These are phyloP conservation scores for Hydropotes inermis DNA, from an alignment of 2,113 vertebrate species.

Conservation along the genomic window DNA sequence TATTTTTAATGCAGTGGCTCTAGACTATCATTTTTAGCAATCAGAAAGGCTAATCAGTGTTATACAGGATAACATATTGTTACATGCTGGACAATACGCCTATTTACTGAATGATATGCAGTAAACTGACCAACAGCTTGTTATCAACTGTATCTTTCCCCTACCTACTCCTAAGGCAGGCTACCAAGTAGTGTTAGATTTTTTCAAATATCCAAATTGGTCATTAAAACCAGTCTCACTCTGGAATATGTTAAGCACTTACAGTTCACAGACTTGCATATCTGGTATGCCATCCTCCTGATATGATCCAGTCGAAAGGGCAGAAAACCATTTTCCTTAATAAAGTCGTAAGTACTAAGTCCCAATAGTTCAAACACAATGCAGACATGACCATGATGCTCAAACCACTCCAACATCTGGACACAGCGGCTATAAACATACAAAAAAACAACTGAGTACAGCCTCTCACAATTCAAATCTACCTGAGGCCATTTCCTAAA, in stretches of 20 bases:
- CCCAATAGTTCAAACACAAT: slow-evolving; percentile 91
- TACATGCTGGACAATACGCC: neutral
- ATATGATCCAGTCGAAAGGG: slow-evolving; percentile 91
- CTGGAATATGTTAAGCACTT: slow-evolving; percentile 70
- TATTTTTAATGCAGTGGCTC: neutral
- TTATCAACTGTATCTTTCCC: neutral
- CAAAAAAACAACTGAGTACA: neutral
- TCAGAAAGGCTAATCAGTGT: neutral
- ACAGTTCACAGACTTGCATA: slow-evolving; percentile 90
- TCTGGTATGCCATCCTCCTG: slow-evolving; percentile 89
- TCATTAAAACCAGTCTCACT: neutral
- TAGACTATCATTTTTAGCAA: neutral
- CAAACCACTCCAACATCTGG: slow-evolving; percentile 92
- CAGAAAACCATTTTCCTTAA: slow-evolving; percentile 92
- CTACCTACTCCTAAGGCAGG: neutral
- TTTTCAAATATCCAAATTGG: neutral
- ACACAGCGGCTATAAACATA: slow-evolving; percentile 85
- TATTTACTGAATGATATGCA: neutral
- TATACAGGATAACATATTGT: neutral
- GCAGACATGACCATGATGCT: slow-evolving; percentile 89
- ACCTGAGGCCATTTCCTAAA: neutral
- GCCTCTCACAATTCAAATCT: neutral
- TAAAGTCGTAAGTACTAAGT: slow-evolving; percentile 94
- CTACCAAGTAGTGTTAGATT: neutral
- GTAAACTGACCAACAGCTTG: neutral